phyloP scores from a whole-genome alignment of 2,888 invertebrate genomes.

The Schizaphis graminum region DNA sequence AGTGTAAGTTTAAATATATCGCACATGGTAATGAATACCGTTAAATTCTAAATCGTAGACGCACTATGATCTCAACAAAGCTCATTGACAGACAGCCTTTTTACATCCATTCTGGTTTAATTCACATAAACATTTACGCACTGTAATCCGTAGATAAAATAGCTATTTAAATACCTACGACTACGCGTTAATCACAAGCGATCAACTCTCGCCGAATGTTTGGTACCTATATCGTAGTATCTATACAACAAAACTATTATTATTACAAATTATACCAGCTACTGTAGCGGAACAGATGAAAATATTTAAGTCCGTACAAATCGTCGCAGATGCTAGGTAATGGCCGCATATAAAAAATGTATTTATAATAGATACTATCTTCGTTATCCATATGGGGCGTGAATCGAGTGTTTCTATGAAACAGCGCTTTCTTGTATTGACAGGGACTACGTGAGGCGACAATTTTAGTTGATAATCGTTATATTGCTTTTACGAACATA shows the following conservation, averaged over 20 bases:
- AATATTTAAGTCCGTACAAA: not conserved
- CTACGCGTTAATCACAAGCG: not conserved
- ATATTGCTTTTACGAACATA: not conserved
- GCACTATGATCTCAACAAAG: not conserved
- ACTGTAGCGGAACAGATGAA: not conserved
- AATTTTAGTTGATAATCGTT: not conserved
- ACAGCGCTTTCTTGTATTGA: not conserved
- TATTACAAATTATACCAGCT: not conserved
- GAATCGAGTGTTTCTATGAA: not conserved
- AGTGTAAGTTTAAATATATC: not conserved
- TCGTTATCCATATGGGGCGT: not conserved
- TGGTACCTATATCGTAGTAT: not conserved
- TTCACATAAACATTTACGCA: not conserved
- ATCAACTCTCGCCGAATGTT: not conserved
- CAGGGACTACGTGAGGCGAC: not conserved
- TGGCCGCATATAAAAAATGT: not conserved
- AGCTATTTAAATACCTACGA: not conserved
- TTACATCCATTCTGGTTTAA: not conserved
- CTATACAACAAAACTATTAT: not conserved
- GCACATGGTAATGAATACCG: not conserved
- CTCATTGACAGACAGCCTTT: not conserved
- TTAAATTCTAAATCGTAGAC: not conserved
- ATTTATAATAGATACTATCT: not conserved
- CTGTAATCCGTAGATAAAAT: not conserved
- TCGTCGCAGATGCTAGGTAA: not conserved